phyloP scores from a whole-genome alignment of 1,140 invertebrate genomes.

The Zophobas morio region DNA sequence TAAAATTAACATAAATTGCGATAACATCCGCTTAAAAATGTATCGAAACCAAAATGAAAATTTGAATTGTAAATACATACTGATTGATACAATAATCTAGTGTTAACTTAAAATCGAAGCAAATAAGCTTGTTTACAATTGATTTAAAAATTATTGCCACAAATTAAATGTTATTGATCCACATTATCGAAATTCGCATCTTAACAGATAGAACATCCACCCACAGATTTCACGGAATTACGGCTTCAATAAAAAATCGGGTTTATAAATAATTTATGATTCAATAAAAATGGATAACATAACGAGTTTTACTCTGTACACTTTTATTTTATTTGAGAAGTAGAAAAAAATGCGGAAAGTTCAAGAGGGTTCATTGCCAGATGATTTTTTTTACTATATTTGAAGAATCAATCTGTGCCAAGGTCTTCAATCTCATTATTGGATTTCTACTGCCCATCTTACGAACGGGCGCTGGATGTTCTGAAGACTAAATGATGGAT shows the following conservation, averaged over 20 bases:
- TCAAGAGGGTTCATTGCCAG: constrained; percentile 26
- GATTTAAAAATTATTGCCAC: constrained; percentile 21
- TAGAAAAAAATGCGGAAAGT: constrained; percentile 13
- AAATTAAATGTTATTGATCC: not conserved
- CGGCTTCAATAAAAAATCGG: constrained; percentile 12
- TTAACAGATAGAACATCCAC: constrained; percentile 21
- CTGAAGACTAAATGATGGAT: constrained; percentile 21
- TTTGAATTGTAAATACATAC: constrained; percentile 24
- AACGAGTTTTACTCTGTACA: constrained; percentile 28
- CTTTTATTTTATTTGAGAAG: not conserved
- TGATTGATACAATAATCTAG: constrained; percentile 31
- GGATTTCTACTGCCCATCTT: not conserved
- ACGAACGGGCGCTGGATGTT: constrained; percentile 1
- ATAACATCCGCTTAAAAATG: constrained; percentile 14
- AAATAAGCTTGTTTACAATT: not conserved
- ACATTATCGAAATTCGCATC: constrained; percentile 24
- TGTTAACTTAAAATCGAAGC: constrained; percentile 12
- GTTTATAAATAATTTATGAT: constrained; percentile 38
- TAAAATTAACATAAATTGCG: constrained; percentile 1
- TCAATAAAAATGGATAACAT: constrained; percentile 32
- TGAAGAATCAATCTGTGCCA: constrained; percentile 12
- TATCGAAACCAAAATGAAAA: constrained; percentile 19
- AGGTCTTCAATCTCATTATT: constrained; percentile 16
- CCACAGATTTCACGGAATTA: not conserved
- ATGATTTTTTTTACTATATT: not conserved